phyloP scores from a whole-genome alignment of 1,140 invertebrate genomes.

The Paraescarpia echinospica region DNA sequence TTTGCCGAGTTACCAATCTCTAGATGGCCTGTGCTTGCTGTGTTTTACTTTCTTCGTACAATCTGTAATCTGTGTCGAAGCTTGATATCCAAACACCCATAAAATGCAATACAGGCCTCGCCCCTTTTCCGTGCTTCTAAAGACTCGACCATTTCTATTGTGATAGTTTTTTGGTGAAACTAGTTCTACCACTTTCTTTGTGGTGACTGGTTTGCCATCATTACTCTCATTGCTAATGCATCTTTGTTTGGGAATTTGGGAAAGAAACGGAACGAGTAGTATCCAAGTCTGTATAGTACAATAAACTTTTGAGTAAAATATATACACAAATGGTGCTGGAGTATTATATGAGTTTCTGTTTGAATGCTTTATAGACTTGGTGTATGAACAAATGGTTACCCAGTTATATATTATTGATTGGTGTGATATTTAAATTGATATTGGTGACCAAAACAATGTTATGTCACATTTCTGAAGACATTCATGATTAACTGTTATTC shows the following conservation, averaged over 20 bases:
- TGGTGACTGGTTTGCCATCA: conserved; percentile 34
- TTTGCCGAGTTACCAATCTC: neutral
- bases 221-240: neutral
- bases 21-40: neutral
- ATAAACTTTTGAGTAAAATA: no score
- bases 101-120: neutral
- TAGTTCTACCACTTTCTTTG: conserved; percentile 31
- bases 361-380: neutral
- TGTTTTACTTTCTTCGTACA: neutral
- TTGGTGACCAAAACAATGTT: neutral
- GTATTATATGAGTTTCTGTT: neutral
- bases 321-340: neutral
- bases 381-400: no score
- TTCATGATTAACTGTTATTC: neutral
- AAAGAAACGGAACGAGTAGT: no score
- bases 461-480: no score
- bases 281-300: no score
- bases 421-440: neutral
- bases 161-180: conserved; percentile 36
- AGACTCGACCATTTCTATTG: conserved; percentile 40
- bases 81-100: neutral
- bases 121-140: neutral
- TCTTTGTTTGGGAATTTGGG: neutral
- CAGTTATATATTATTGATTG: neutral
- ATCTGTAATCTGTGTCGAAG: neutral